Evolutionary conservation across 2,113 vertebrate species (phyloP).

Genomic region (Callopanchax toddi): DNA sequence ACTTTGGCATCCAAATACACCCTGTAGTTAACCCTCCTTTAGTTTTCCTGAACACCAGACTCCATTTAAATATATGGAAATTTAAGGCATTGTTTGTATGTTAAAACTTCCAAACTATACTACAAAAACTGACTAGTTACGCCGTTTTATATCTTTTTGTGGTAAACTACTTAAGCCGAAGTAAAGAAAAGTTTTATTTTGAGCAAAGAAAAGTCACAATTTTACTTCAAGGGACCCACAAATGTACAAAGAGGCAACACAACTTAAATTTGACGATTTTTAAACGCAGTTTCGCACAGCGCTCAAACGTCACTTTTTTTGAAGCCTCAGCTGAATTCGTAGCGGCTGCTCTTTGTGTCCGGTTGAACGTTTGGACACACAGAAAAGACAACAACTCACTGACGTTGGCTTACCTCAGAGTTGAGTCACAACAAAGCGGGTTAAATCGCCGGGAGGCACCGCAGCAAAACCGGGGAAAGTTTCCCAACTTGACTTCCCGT

Average conservation of each 20-base stretch:
- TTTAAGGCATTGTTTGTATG: accelerated
- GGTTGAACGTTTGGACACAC: conserved; percentile 32
- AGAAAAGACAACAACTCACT: background rate
- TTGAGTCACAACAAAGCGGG: background rate
- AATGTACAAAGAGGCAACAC: accelerated
- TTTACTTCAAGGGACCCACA: background rate
- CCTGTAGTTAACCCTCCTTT: background rate
- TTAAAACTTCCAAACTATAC: background rate
- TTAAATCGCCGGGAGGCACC: too few species aligned
- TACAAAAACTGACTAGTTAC: background rate
- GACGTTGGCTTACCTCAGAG: conserved; percentile 33
- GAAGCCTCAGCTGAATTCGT: background rate
- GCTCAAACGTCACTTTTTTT: background rate
- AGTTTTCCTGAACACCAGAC: conserved; percentile 3
- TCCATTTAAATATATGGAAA: background rate
- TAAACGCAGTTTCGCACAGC: background rate
- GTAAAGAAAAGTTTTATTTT: background rate
- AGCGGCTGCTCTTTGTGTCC: background rate
- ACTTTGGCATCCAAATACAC: background rate
- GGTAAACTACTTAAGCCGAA: background rate
- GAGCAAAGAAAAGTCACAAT: accelerated
- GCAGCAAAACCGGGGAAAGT: background rate
- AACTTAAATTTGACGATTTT: background rate
- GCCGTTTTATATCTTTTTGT: background rate
- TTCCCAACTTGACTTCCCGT: conserved; percentile 24